Conservation (phyloP, 2,888 invertebrate species). For the Sclerodermus sp. region DNA sequence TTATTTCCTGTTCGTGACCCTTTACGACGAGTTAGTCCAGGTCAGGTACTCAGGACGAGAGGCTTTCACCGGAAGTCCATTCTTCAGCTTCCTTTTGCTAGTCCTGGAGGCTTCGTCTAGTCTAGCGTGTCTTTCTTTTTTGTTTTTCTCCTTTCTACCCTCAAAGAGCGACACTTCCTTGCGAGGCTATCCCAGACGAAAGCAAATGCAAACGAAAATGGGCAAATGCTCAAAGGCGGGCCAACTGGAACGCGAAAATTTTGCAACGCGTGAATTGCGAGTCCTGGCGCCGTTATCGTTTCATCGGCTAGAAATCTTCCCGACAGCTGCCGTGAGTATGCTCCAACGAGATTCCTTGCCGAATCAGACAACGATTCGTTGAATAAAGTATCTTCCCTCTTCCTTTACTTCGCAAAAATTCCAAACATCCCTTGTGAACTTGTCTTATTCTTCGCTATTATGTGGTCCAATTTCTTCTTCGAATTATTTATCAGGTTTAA, state of each 20-base stretch:
- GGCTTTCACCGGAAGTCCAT: conserved; percentile 27
- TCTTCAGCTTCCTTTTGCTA: conserved; percentile 6
- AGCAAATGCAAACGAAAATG: conserved; percentile 13
- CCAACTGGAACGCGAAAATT: background rate
- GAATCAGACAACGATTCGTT: no score
- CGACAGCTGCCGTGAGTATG: no score
- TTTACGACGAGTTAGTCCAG: conserved; percentile 26
- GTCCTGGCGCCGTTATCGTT: no score
- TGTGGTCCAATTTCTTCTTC: no score
- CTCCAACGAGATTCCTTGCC: no score
- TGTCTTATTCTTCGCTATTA: no score
- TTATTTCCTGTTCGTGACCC: conserved; percentile 27
- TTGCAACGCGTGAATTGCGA: no score
- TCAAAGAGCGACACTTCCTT: conserved; percentile 13
- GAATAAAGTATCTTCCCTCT: no score
- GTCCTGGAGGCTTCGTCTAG: background rate
- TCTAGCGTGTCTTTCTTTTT: background rate
- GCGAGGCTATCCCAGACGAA: conserved; percentile 7
- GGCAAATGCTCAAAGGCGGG: conserved; percentile 1
- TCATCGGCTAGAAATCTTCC: no score
- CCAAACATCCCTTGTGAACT: no score
- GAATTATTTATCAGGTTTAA: no score
- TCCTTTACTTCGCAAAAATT: no score
- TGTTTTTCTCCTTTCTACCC: conserved; percentile 3
- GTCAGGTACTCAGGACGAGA: conserved; percentile 26